Conservation (phyloP, 2,797 vertebrate genomes). For the Thaleichthys pacificus region DNA sequence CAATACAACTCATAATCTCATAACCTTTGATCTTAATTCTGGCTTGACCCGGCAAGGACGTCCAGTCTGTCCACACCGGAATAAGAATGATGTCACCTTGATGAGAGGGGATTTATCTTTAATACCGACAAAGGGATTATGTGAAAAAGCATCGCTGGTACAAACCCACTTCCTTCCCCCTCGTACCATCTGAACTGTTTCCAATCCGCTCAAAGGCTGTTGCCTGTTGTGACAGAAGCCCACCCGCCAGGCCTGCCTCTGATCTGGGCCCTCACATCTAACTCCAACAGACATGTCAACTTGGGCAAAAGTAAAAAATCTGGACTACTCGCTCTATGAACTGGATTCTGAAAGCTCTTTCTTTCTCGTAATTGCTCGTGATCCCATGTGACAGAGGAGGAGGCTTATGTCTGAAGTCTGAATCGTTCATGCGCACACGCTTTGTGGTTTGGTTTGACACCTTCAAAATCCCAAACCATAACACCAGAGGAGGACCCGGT, state of each 20-base stretch:
- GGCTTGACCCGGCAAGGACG: conserved; percentile 38
- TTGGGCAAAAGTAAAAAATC: conserved; percentile 52
- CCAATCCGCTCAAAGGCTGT: conserved; percentile 67
- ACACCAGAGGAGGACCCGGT: conserved; percentile 19
- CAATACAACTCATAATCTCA: conserved; percentile 33
- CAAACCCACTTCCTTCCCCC: conserved; percentile 58
- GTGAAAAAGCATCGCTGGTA: conserved; percentile 56
- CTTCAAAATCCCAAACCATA: too few relatives aligned
- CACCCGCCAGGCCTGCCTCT: conserved; percentile 61
- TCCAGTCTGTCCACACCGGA: conserved; percentile 26
- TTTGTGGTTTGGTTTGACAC: conserved; percentile 30
- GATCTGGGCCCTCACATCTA: conserved; percentile 59
- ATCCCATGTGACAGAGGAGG: conserved; percentile 17
- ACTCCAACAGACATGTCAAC: conserved; percentile 64
- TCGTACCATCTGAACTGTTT: conserved; percentile 62
- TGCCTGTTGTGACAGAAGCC: conserved; percentile 48
- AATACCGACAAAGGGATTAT: conserved; percentile 65
- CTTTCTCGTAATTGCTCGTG: conserved; percentile 51
- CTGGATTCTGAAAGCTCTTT: conserved; percentile 32
- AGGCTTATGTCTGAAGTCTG: conserved; percentile 41
- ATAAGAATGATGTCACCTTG: conserved; percentile 43
- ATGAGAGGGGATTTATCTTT: conserved; percentile 61
- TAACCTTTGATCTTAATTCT: conserved; percentile 36
- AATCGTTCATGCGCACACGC: conserved; percentile 35
- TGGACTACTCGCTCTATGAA: conserved; percentile 46